A percentile compares a stretch with the other conserved stretches of the same genome.
These are phyloP conservation scores for Sceliomorpha sp. DNA, from an alignment of 2,888 invertebrate genomes.

Conservation along the genomic window DNA sequence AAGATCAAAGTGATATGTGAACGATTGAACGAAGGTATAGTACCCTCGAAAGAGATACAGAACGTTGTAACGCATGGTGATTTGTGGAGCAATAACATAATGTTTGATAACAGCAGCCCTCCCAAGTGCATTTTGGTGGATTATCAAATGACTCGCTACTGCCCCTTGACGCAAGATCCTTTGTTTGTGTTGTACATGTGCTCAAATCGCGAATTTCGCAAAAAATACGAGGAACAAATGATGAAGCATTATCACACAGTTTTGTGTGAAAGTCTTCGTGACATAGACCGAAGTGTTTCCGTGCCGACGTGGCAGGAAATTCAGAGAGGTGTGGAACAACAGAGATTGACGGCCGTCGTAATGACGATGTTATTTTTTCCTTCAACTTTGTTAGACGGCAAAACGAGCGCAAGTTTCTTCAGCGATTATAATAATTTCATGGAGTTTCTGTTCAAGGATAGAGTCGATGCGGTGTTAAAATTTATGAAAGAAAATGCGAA, in stretches of 20 bases:
- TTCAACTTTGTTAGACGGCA: constrained; percentile 64
- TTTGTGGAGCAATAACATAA: constrained; percentile 84
- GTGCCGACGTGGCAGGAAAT: constrained; percentile 75
- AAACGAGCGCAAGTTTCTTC: constrained; percentile 34
- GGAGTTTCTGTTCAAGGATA: constrained; percentile 52
- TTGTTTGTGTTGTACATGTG: constrained; percentile 35
- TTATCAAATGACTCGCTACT: constrained; percentile 85
- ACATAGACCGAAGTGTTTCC: constrained; percentile 38
- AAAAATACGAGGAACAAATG: constrained; percentile 10
- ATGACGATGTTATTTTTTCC: constrained; percentile 66
- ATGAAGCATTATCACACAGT: constrained; percentile 32
- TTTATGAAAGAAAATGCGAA: constrained; percentile 62
- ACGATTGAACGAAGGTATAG: constrained; percentile 12
- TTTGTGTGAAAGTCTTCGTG: constrained; percentile 26
- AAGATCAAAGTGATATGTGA: constrained; percentile 18
- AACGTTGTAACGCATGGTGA: constrained; percentile 84
- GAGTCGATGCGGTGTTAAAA: constrained; percentile 58
- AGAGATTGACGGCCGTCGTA: constrained; percentile 63
- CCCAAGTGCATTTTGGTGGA: constrained; percentile 85
- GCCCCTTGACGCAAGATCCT: constrained; percentile 38
- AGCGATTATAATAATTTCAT: constrained; percentile 57
- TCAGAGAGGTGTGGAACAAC: constrained; percentile 63
- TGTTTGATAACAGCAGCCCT: constrained; percentile 82
- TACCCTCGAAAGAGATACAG: constrained; percentile 27
- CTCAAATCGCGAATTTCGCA: constrained; percentile 16